These are phyloP conservation scores for Syndactyla subalaris DNA, from an alignment of 2,797 vertebrate species.

Conservation along the genomic window DNA sequence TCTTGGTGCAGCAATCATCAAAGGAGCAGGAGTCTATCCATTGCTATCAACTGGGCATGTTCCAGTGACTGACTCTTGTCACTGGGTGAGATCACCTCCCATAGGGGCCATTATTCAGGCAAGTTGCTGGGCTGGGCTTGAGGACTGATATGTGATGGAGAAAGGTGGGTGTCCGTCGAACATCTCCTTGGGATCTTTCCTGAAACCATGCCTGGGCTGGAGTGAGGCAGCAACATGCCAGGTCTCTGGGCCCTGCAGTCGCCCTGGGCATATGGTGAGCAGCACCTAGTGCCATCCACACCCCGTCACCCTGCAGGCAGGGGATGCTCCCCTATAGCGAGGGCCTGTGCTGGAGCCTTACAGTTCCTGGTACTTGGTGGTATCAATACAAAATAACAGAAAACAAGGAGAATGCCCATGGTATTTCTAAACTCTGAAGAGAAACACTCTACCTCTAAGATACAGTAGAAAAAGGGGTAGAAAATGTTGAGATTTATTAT, in stretches of 20 bases:
- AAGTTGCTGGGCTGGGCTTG: not conserved
- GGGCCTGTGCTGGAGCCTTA: no score
- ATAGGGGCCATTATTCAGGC: fast-evolving
- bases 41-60: fast-evolving
- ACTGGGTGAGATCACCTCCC: not conserved
- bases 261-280: fast-evolving
- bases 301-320: not conserved
- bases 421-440: not conserved
- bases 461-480: not conserved
- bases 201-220: fast-evolving
- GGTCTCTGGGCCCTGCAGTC: fast-evolving
- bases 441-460: not conserved
- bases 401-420: fast-evolving
- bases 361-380: not conserved
- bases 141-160: not conserved
- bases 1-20: no score
- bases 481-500: not conserved
- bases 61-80: not conserved
- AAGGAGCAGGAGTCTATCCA: not conserved
- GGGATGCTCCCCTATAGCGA: fast-evolving
- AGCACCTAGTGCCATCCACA: fast-evolving
- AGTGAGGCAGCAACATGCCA: fast-evolving
- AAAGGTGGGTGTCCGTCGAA: not conserved
- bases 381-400: not conserved
- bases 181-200: not conserved